Conservation (phyloP, 2,888 invertebrate genomes). For the Catocala nupta region DNA sequence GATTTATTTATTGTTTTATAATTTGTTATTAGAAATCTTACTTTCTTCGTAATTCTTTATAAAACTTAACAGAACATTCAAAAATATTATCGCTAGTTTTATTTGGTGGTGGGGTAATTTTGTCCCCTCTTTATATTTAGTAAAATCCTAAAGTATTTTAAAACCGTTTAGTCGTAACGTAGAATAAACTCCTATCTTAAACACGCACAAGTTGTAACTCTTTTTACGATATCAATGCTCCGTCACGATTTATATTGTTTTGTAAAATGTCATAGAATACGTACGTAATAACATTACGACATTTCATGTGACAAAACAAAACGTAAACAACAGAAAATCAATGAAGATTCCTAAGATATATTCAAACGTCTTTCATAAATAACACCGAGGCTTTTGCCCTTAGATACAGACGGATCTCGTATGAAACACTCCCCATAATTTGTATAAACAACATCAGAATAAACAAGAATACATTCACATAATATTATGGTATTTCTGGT, state of each 20-base stretch:
- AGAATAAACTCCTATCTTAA: constrained; percentile 1
- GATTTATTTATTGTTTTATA: no score
- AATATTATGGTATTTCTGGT: constrained; percentile 28
- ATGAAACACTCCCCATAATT: constrained; percentile 2
- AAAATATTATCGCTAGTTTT: no score
- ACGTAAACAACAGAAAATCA: constrained; percentile 4
- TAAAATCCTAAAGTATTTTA: no score
- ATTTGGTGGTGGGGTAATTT: no score
- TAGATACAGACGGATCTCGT: constrained; percentile 12
- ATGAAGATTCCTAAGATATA: constrained; percentile 2
- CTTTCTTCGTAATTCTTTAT: no score
- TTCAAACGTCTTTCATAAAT: constrained; percentile 14
- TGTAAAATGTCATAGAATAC: neutral
- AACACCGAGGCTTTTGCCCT: constrained; percentile 1
- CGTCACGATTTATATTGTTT: constrained; percentile 7
- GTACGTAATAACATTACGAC: constrained; percentile 5
- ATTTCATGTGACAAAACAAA: constrained; percentile 2
- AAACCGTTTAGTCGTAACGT: no score
- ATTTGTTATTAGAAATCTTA: no score
- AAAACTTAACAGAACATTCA: no score
- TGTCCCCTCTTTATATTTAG: no score
- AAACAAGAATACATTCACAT: constrained; percentile 12
- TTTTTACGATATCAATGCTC: constrained; percentile 4
- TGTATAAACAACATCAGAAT: constrained; percentile 9
- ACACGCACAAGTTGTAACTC: neutral